Percentiles rank a stretch among this genome's conserved stretches.
Conservation (phyloP, 2,113 vertebrate genomes). For the Chrysemys picta region DNA sequence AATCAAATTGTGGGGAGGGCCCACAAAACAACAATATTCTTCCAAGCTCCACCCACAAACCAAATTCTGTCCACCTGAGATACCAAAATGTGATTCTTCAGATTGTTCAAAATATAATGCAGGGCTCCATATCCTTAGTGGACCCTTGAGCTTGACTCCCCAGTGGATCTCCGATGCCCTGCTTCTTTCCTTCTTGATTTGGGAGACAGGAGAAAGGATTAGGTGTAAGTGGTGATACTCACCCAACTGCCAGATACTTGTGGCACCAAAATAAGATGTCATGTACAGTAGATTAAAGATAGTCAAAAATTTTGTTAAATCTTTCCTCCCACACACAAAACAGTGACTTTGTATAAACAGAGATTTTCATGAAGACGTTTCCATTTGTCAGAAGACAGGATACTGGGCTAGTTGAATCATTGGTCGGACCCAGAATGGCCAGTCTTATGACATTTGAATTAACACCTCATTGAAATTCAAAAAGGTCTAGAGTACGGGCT, state of each 20-base stretch:
- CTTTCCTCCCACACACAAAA: no score
- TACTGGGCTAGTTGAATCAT: no score
- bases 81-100: background rate
- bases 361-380: no score
- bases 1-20: background rate
- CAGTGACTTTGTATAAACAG: no score
- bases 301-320: no score
- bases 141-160: no score
- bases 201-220: background rate
- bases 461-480: no score
- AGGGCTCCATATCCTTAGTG: no score
- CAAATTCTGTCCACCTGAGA: background rate
- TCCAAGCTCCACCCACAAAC: background rate
- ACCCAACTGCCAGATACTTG: background rate
- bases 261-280: background rate
- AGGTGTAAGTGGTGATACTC: rapidly evolving
- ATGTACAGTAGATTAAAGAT: background rate
- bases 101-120: background rate
- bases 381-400: no score
- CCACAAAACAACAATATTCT: background rate
- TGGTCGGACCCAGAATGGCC: no score
- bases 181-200: background rate
- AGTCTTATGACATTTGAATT: no score
- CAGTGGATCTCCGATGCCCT: background rate
- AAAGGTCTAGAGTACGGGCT: background rate